Conservation (phyloP, 64 coral and sea anemone species). For the Montipora efflorescens region DNA sequence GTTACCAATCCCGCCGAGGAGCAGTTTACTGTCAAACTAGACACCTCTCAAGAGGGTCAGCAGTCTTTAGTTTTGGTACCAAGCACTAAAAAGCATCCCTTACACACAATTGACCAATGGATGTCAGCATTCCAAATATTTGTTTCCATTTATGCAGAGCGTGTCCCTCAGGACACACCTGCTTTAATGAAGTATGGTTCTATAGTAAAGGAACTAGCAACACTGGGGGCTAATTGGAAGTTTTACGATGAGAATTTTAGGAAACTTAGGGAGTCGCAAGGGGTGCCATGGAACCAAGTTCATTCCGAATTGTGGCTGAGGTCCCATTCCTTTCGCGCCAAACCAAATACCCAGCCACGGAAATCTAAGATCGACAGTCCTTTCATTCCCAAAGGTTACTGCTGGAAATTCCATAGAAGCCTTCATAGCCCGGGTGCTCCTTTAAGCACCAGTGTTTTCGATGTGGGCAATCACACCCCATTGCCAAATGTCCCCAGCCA, state of each 20-base stretch:
- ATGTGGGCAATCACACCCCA: neutral
- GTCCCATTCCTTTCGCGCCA: too few relatives aligned
- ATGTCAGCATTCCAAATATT: constrained; percentile 44
- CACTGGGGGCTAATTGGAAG: too few relatives aligned
- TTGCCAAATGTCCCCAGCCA: neutral
- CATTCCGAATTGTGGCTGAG: too few relatives aligned
- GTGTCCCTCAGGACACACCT: neutral
- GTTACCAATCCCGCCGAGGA: too few relatives aligned
- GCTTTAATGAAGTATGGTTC: too few relatives aligned
- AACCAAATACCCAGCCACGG: too few relatives aligned
- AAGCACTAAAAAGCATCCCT: neutral
- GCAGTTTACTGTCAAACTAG: neutral
- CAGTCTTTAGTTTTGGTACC: neutral
- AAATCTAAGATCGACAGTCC: neutral
- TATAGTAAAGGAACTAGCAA: too few relatives aligned
- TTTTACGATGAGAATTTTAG: too few relatives aligned
- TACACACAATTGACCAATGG: constrained; percentile 37
- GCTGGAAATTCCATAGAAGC: neutral
- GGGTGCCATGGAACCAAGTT: too few relatives aligned
- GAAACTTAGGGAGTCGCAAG: too few relatives aligned
- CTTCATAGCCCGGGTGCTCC: neutral
- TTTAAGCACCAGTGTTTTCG: neutral
- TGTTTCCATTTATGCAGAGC: constrained; percentile 49
- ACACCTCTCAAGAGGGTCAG: neutral
- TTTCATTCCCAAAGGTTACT: neutral